Conservation (phyloP, 2,888 invertebrate species). For the Perizoma flavofasciatum region DNA sequence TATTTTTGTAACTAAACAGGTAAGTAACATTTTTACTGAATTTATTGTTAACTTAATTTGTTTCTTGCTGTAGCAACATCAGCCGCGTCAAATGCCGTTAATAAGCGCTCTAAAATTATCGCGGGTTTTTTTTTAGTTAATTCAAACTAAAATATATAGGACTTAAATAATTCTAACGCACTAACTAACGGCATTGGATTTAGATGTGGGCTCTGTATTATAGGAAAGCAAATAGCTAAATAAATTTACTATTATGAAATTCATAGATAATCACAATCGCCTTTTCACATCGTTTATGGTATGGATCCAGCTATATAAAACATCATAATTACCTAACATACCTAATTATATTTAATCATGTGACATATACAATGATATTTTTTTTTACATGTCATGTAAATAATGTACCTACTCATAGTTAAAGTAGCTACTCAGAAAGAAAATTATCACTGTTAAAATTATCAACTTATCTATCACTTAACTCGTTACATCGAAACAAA, state of each 20-base stretch:
- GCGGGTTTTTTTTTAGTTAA: too few relatives aligned
- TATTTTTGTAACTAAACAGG: conserved; percentile 47
- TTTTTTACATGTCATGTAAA: background rate
- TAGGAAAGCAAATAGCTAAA: conserved; percentile 37
- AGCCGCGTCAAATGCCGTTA: too few relatives aligned
- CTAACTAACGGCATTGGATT: too few relatives aligned
- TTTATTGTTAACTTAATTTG: conserved; percentile 32
- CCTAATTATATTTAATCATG: too few relatives aligned
- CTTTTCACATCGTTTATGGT: conserved; percentile 29
- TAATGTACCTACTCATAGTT: background rate
- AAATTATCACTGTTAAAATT: conserved; percentile 20
- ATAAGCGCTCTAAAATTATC: too few relatives aligned
- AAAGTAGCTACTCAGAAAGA: conserved; percentile 1
- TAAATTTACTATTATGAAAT: conserved; percentile 31
- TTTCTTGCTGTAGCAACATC: too few relatives aligned
- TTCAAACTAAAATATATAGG: too few relatives aligned
- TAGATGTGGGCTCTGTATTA: conserved; percentile 1
- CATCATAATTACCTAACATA: too few relatives aligned
- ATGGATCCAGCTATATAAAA: conserved; percentile 1
- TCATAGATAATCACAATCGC: conserved; percentile 49
- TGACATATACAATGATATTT: too few relatives aligned
- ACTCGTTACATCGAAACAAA: conserved; percentile 39
- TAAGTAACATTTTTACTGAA: conserved; percentile 32
- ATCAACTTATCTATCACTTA: conserved; percentile 14
- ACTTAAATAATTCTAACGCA: too few relatives aligned